phyloP scores from a whole-genome alignment of 2,888 invertebrate genomes.

The Cheilosia urbana region DNA sequence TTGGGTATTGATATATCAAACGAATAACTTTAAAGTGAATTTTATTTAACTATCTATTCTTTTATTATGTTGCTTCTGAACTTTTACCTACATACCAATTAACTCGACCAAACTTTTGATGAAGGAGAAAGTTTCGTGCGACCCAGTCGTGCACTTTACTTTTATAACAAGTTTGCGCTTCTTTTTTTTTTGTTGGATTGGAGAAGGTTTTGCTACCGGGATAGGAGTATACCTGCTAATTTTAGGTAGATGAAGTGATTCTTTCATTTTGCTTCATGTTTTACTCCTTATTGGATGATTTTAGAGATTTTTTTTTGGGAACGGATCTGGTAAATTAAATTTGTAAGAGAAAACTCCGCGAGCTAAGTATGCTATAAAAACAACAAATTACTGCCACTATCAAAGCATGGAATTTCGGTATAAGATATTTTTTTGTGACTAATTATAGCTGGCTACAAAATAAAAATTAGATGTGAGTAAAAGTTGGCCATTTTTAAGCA shows the following conservation, averaged over 20 bases:
- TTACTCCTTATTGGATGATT: neutral
- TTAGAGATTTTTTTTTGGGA: neutral
- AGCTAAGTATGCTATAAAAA: neutral
- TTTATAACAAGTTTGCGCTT: neutral
- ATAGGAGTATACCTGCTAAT: constrained; percentile 39
- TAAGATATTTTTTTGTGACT: neutral
- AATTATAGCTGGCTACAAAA: neutral
- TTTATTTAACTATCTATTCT: too few relatives aligned
- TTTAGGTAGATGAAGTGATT: constrained; percentile 27
- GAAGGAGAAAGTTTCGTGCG: too few relatives aligned
- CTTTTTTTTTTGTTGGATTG: constrained; percentile 19
- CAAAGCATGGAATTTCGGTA: too few relatives aligned
- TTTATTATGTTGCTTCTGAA: too few relatives aligned
- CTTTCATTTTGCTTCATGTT: constrained; percentile 25
- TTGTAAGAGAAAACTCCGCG: neutral
- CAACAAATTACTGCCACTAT: neutral
- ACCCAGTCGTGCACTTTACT: too few relatives aligned
- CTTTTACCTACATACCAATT: too few relatives aligned
- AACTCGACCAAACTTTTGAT: too few relatives aligned
- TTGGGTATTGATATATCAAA: too few relatives aligned
- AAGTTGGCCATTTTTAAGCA: too few relatives aligned
- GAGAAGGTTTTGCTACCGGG: constrained; percentile 9
- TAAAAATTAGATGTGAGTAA: too few relatives aligned
- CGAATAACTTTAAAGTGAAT: too few relatives aligned
- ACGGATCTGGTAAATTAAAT: constrained; percentile 33